Base-by-base conservation (phyloP, 1,140 invertebrate genomes). In the Tyrophagus putrescentiae region DNA sequence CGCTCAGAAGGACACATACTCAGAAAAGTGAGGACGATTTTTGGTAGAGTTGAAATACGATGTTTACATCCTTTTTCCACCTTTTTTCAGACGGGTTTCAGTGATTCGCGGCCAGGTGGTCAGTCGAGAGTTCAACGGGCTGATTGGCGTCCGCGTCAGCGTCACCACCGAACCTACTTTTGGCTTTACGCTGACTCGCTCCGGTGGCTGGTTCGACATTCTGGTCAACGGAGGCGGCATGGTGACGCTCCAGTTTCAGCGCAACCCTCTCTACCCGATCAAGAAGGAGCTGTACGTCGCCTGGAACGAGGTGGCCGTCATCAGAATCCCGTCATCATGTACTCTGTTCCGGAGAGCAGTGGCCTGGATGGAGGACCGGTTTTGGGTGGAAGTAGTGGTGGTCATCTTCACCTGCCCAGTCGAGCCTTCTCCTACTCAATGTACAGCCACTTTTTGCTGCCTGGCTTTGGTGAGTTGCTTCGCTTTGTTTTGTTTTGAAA, bases 201-300 rank as follows among this genome's bases (percentile, higher is more conserved):
- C 71, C 34, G 68, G 73, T 60, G 76, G 75, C 67, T 67, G 72
- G 76, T 76, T 71, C 73, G 94, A 98, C 76, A 84, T 98, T 39
- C 75, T 98, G 66, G 93, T 98, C 28, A 98, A 98, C 75, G 95
- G 95, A n/a, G 94, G 95, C 53, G 91, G 93, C 18, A 91, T 92
- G 7, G 89, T 98, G 16, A 96, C 87, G 23, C 76, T 98, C 61
- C 88, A 96, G 72, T 97, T 98, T 75, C 87, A 90, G 71, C 76
- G 89, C 60, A 88, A 83, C 44, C 89, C 88, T 16, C 92, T 92
- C 75, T 80, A 81, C 66, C 85, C 65, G 3, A 64, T 62, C 41
- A 61, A 67, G 23, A 80, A 83, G 66, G 91, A 88, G 11, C 84
- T 93, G 44, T 88, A 89, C 70, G 87, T 90, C 60, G 88, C 89